Percentiles rank a stretch among this genome's conserved stretches.
Conservation (phyloP, 2,113 vertebrate species). For the Taxidea taxus region DNA sequence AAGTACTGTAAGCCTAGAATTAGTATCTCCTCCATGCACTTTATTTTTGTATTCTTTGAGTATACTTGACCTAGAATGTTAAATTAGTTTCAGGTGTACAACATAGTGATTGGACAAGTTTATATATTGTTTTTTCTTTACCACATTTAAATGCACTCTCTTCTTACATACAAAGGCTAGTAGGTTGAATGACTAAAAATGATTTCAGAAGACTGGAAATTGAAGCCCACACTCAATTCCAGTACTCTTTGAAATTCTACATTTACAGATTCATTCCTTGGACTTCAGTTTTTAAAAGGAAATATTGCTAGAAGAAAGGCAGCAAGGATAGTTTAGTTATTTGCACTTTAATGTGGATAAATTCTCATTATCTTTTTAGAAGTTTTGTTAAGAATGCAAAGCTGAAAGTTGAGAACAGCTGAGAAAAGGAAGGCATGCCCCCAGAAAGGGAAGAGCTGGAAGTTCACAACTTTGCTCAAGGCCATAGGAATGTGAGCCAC, state of each 20-base stretch:
- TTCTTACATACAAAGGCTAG: neutral
- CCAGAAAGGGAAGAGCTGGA: neutral
- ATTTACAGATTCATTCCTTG: neutral
- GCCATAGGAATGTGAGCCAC: neutral
- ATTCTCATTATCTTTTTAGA: neutral
- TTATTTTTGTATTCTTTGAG: neutral
- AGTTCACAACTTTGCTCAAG: neutral
- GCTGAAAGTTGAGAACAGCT: neutral
- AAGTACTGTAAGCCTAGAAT: neutral
- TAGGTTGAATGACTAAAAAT: neutral
- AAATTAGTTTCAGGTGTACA: neutral
- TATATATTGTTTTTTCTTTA: neutral
- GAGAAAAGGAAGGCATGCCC: neutral
- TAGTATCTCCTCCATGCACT: neutral
- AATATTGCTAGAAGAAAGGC: neutral
- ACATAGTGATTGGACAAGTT: neutral
- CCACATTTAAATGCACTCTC: neutral
- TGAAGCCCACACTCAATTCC: neutral
- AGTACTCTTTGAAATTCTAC: neutral
- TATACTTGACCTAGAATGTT: neutral
- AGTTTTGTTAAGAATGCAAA: neutral
- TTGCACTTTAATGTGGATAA: neutral
- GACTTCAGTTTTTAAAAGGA: neutral
- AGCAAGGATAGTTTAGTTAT: neutral
- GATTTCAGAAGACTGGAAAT: neutral